phyloP scores from a whole-genome alignment of 2,797 vertebrate species.

The Poliocrania exsul region DNA sequence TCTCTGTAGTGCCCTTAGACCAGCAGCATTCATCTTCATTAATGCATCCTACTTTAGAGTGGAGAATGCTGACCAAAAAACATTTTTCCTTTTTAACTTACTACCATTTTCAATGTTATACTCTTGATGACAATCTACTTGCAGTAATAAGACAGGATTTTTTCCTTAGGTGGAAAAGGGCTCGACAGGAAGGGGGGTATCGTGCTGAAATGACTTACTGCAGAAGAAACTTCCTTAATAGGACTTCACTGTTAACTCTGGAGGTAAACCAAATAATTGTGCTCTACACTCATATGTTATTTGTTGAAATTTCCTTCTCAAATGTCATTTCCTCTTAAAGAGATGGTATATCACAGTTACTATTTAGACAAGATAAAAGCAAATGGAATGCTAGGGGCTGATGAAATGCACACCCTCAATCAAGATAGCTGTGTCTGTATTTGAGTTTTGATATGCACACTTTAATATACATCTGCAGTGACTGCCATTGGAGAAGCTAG shows the following conservation, averaged over 20 bases:
- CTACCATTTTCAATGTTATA: neutral
- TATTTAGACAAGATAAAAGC: neutral
- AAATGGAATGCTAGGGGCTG: neutral
- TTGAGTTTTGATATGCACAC: neutral
- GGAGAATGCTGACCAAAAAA: neutral
- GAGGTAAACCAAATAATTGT: slow-evolving; percentile 78
- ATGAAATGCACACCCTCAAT: neutral
- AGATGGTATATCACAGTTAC: neutral
- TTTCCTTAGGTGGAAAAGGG: slow-evolving; percentile 87
- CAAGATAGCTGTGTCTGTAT: neutral
- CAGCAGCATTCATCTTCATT: neutral
- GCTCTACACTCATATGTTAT: neutral
- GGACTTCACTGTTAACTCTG: slow-evolving; percentile 91
- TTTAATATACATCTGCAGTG: neutral
- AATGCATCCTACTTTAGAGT: neutral
- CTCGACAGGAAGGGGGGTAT: slow-evolving; percentile 84
- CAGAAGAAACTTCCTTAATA: slow-evolving; percentile 90
- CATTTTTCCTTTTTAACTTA: neutral
- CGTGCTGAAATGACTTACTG: slow-evolving; percentile 88
- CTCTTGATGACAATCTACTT: neutral
- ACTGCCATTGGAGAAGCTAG: neutral
- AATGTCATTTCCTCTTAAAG: neutral
- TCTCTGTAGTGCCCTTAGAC: neutral
- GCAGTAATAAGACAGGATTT: neutral
- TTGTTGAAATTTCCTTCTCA: neutral